Percentiles rank a stretch among this genome's conserved stretches.
Conservation (phyloP, 2,113 vertebrate genomes). For the Sus scrofa region T2T-Sscrofa CM000819.6:60715001-60715500, state of each 20-base stretch:
- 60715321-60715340: slow-evolving; percentile 1
- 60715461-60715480: slow-evolving; percentile 27
- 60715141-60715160: not conserved
- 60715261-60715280: not conserved
- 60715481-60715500: not conserved
- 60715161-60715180: not conserved
- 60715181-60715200: not conserved
- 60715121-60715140: not conserved
- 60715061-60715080: not conserved
- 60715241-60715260: not conserved
- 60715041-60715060: not conserved
- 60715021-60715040: not conserved
- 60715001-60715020: not conserved
- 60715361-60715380: not conserved
- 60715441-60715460: slow-evolving; percentile 46
- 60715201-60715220: not conserved
- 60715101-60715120: not conserved
- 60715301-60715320: not conserved
- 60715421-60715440: not conserved
- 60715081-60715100: not conserved
- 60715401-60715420: not conserved
- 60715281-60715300: not conserved
- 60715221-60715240: not conserved
- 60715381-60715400: not conserved
- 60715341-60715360: slow-evolving; percentile 34